Evolutionary conservation across 2,797 vertebrate genomes (phyloP).

Genomic region (Echiichthys vipera): DNA sequence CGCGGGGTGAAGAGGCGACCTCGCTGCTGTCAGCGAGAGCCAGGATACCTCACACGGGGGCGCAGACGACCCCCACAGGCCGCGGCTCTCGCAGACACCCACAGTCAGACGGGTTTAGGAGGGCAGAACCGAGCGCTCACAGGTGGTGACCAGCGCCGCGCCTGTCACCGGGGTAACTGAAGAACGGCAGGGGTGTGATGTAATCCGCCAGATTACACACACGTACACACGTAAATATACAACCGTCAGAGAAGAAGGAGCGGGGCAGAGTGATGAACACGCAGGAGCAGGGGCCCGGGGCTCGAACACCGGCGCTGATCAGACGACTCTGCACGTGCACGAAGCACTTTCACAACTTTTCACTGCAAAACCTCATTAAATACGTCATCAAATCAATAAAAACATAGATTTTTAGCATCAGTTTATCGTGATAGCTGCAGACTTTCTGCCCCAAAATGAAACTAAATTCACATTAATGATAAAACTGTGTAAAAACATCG

Average conservation of each 20-base stretch:
- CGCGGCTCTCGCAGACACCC: conserved; percentile 76
- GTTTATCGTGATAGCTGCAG: too few relatives aligned
- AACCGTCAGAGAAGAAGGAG: conserved; percentile 55
- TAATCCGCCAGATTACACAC: conserved; percentile 71
- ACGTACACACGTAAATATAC: conserved; percentile 71
- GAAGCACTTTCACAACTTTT: too few relatives aligned
- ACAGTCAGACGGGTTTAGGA: conserved; percentile 81
- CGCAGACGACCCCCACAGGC: conserved; percentile 74
- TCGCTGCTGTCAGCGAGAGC: conserved; percentile 70
- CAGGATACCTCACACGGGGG: conserved; percentile 73
- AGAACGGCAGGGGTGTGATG: conserved; percentile 75
- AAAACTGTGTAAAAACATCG: too few relatives aligned
- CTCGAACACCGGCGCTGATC: too few relatives aligned
- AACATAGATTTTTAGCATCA: too few relatives aligned
- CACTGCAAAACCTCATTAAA: too few relatives aligned
- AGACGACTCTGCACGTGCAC: conserved; percentile 30
- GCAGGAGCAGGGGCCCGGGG: too few relatives aligned
- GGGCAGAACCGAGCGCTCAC: conserved; percentile 74
- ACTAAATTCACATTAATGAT: too few relatives aligned
- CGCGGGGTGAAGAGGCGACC: conserved; percentile 44
- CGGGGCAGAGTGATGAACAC: conserved; percentile 51
- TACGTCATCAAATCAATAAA: too few relatives aligned
- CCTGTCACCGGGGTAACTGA: conserved; percentile 72
- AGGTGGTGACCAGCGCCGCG: conserved; percentile 76
- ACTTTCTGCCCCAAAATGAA: too few relatives aligned